Evolutionary conservation across 2,797 vertebrate genomes (phyloP).

Genomic region (Peromyscus aztecus): DNA sequence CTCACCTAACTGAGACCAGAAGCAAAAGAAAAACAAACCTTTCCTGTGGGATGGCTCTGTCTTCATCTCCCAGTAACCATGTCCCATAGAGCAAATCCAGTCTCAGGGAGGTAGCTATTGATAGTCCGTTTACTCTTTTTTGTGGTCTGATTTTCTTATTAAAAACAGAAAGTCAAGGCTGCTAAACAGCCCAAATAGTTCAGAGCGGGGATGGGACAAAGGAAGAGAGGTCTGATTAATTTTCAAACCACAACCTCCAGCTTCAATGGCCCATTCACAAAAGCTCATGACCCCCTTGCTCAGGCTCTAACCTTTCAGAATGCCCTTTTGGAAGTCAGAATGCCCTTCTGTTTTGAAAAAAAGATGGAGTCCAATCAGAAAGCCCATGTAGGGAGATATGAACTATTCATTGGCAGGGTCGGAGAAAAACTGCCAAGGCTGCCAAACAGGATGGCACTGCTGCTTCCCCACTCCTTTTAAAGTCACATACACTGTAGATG

Average conservation of each 20-base stretch:
- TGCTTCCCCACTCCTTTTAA: not conserved
- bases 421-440: not conserved
- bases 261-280: conserved; percentile 64
- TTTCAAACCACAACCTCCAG: not conserved
- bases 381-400: not conserved
- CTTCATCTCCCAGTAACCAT: not conserved
- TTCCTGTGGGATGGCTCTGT: not conserved
- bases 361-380: conserved; percentile 27
- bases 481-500: not conserved
- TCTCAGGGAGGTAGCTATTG: not conserved
- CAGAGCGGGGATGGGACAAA: not conserved
- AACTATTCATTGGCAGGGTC: not conserved
- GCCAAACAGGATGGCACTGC: not conserved
- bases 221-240: conserved; percentile 73
- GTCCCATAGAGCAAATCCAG: not conserved
- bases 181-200: not conserved
- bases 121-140: not conserved
- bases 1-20: conserved; percentile 28
- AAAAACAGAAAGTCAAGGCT: not conserved
- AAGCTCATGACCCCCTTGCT: conserved; percentile 56
- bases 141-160: not conserved
- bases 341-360: not conserved
- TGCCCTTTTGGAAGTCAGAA: conserved; percentile 45
- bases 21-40: not conserved
- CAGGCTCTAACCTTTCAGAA: conserved; percentile 22